phyloP scores from a whole-genome alignment of 2,797 vertebrate species.

The Remorina albescens region DNA sequence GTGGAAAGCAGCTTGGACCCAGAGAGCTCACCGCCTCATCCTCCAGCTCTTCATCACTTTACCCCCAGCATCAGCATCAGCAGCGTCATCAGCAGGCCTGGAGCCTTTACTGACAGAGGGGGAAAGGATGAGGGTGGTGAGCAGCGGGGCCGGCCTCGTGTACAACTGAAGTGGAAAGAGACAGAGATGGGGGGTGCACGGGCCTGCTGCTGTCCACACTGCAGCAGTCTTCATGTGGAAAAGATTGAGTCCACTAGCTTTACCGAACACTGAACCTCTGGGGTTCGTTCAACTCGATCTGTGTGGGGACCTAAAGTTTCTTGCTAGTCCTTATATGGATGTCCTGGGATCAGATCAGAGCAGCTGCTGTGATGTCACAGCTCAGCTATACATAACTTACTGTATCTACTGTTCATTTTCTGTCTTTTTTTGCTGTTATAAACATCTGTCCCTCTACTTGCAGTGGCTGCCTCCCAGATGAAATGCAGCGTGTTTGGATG shows the following conservation, averaged over 20 bases:
- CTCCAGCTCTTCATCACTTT: slow-evolving; percentile 66
- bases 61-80: slow-evolving; percentile 64
- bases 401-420: slow-evolving; percentile 31
- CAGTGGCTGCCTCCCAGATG: neutral
- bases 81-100: slow-evolving; percentile 83
- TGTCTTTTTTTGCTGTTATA: slow-evolving; percentile 22
- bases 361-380: slow-evolving; percentile 26
- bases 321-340: neutral
- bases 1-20: slow-evolving; percentile 95
- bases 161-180: neutral
- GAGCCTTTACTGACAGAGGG: slow-evolving; percentile 87
- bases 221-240: slow-evolving; percentile 19
- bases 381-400: slow-evolving; percentile 12
- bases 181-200: slow-evolving; percentile 50
- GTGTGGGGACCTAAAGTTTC: slow-evolving; percentile 6
- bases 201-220: slow-evolving; percentile 80
- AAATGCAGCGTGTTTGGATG: neutral
- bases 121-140: slow-evolving; percentile 29
- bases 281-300: slow-evolving; percentile 21
- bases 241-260: slow-evolving; percentile 33
- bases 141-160: slow-evolving; percentile 35
- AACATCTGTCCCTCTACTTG: slow-evolving; percentile 9
- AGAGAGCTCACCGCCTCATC: slow-evolving; percentile 82
- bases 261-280: slow-evolving; percentile 29
- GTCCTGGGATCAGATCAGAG: slow-evolving; percentile 31